These are phyloP conservation scores for Drosophila neutralis DNA, from an alignment of 2,888 invertebrate genomes.

Conservation along the genomic window DNA sequence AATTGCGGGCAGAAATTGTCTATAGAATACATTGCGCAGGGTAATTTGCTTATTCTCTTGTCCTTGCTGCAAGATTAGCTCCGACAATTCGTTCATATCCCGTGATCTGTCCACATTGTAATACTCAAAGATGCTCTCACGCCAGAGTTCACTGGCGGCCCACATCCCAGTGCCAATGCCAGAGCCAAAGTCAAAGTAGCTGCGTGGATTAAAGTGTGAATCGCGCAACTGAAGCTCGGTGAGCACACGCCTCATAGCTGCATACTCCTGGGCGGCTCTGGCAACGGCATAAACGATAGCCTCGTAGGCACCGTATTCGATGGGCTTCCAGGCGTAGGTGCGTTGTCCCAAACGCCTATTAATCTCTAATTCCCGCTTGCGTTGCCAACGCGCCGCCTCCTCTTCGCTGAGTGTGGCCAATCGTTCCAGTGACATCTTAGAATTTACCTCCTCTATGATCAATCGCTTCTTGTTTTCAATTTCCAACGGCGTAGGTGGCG, in stretches of 20 bases:
- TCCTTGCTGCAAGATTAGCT: conserved; percentile 89
- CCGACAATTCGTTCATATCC: conserved; percentile 93
- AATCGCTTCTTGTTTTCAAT: conserved; percentile 71
- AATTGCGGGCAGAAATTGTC: conserved; percentile 92
- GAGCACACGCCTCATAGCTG: conserved; percentile 89
- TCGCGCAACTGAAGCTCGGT: conserved; percentile 89
- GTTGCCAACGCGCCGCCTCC: conserved; percentile 83
- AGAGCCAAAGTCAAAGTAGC: conserved; percentile 96
- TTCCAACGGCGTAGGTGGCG: conserved; percentile 87
- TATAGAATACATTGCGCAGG: conserved; percentile 88
- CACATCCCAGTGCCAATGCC: conserved; percentile 94
- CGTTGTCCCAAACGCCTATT: conserved; percentile 87
- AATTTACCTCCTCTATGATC: conserved; percentile 75
- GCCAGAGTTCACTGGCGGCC: conserved; percentile 92
- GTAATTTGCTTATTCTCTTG: conserved; percentile 87
- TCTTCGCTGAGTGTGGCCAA: conserved; percentile 81
- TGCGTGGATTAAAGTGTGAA: conserved; percentile 89
- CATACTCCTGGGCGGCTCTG: conserved; percentile 91
- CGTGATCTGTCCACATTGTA: conserved; percentile 93
- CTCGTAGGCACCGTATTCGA: conserved; percentile 88
- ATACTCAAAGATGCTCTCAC: conserved; percentile 90
- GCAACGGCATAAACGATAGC: conserved; percentile 89
- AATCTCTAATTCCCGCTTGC: conserved; percentile 86
- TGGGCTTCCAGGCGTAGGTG: conserved; percentile 90
- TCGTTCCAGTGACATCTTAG: conserved; percentile 66